Percentiles rank a stretch among this genome's conserved stretches.
phyloP scores from a whole-genome alignment of 2,888 invertebrate genomes.

The Sepiola atlantica region DNA sequence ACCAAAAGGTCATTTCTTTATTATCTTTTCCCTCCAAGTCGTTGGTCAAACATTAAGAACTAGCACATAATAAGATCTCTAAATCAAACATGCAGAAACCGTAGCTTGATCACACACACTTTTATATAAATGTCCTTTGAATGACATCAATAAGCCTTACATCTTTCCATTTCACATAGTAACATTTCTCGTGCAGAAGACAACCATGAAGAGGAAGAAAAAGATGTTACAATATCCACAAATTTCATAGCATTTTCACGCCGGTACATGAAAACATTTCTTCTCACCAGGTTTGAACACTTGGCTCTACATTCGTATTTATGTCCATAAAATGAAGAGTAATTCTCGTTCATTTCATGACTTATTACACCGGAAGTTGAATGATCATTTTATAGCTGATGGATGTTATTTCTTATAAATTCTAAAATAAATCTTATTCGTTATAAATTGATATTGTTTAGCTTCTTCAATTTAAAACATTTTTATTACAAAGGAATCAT shows the following conservation, averaged over 20 bases:
- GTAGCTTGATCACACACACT: not conserved
- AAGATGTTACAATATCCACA: not conserved
- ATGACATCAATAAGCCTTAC: not conserved
- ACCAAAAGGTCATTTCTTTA: not conserved
- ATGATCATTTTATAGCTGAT: not conserved
- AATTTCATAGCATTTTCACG: not conserved
- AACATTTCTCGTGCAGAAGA: not conserved
- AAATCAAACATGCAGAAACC: not conserved
- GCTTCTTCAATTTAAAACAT: too few species aligned
- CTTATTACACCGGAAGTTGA: not conserved
- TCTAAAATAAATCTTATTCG: too few species aligned
- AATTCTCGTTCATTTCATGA: not conserved
- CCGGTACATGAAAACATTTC: not conserved
- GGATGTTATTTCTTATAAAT: not conserved
- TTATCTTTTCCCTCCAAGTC: conserved; percentile 5
- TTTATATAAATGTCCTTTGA: not conserved
- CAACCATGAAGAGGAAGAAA: not conserved
- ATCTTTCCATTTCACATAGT: not conserved
- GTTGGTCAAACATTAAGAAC: not conserved
- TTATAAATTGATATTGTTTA: too few species aligned
- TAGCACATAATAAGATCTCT: not conserved
- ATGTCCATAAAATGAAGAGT: not conserved
- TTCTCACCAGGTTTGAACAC: not conserved
- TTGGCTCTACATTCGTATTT: not conserved
- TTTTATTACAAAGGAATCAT: too few species aligned